Evolutionary conservation across 2,113 vertebrate genomes (phyloP).

Genomic region (Procavia capensis): DNA sequence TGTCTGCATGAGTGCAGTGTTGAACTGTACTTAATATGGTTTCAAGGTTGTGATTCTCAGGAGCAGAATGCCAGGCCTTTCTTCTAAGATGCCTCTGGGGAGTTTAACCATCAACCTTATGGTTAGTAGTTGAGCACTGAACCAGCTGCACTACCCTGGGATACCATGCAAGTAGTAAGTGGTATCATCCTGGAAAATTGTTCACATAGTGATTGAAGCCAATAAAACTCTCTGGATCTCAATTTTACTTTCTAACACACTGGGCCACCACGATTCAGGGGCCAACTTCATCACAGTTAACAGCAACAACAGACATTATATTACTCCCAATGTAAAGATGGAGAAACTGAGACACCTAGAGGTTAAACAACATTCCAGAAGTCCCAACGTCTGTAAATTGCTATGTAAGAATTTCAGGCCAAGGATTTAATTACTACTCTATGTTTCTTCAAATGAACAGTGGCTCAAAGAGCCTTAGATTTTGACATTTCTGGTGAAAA

Average conservation of each 20-base stretch:
- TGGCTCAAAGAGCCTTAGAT: not conserved
- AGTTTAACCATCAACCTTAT: too few species aligned
- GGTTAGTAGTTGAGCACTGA: not conserved
- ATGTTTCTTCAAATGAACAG: not conserved
- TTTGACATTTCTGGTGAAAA: constrained; percentile 21
- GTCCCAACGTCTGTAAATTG: not conserved
- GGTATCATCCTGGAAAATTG: not conserved
- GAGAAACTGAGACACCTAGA: not conserved
- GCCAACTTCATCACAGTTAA: not conserved
- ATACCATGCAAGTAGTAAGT: not conserved
- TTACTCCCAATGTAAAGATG: not conserved
- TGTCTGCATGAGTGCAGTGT: too few species aligned
- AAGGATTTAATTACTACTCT: not conserved
- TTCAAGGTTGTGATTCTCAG: not conserved
- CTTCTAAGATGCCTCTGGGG: not conserved
- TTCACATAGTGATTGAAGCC: not conserved
- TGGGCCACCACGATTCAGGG: not conserved
- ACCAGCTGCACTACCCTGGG: not conserved
- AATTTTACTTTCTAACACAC: not conserved
- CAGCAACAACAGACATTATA: not conserved
- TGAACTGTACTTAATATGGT: not conserved
- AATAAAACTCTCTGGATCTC: not conserved
- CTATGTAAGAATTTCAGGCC: not conserved
- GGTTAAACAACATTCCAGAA: not conserved
- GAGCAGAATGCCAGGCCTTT: not conserved